Base-by-base conservation (phyloP, 2,797 vertebrate genomes). In the Sandelia bainsii region DNA sequence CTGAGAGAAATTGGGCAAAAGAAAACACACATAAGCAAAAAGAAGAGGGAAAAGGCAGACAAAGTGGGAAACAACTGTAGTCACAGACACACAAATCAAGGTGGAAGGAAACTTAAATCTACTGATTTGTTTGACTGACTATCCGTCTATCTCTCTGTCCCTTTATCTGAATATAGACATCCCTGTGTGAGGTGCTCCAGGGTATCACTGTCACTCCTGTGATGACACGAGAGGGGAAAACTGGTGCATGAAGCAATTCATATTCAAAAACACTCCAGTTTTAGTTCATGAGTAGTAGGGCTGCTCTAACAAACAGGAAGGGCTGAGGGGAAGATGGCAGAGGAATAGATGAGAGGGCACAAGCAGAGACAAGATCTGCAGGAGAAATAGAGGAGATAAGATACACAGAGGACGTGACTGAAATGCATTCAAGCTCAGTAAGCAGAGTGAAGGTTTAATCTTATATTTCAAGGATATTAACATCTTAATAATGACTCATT, bases 221-320 rank as follows among this genome's bases (percentile, higher is more conserved):
- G 52, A 53, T 80, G 87, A 86, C 87, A 89, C 42, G 63, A 89
- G 72, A 67, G 81, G 62, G 77, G 39, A 66, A 83, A 90, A 87
- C 82, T 90, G 87, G 89, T 93, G 90, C 89, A 92, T 50, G 81
- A 87, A 58, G 71, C 83, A 87, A 91, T 93, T 90, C 77, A 89
- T 87, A 90, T 92, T 91, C 82, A 80, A 79, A 88, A 87, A 80
- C 70, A 87, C 79, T 91, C 78, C 85, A 90, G 75, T 86, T 91
- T 89, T 82, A 82, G 81, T 83, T 79, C 72, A 77, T 44, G 62
- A 81, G 70, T 62, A 69, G 17, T 81, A 20, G 32, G 72, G 65
- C 32, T 16, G 53, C 68, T 82, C 46, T 62, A 42, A 52, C 57
- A 77, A 75, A 73, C 75, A 74, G 76, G 56, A 74, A 72, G 56